Conservation (phyloP, 2,888 invertebrate species). For the Zele albiditarsus region DNA sequence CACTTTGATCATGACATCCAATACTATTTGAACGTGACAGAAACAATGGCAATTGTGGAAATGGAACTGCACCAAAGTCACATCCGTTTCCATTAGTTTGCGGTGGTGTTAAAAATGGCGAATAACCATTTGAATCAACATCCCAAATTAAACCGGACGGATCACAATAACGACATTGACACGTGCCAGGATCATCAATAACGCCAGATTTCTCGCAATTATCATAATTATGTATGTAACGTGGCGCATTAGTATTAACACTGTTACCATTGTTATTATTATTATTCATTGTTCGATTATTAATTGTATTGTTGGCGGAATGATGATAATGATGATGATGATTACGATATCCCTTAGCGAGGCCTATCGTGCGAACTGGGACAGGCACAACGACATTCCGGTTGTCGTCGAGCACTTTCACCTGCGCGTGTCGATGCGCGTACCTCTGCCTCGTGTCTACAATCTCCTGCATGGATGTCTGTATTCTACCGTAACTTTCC, state of each 20-base stretch:
- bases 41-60: slow-evolving; percentile 53
- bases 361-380: slow-evolving; percentile 50
- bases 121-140: slow-evolving; percentile 77
- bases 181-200: slow-evolving; percentile 66
- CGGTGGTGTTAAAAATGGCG: slow-evolving; percentile 75
- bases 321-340: slow-evolving; percentile 50
- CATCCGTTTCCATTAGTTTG: slow-evolving; percentile 48
- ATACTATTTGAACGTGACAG: slow-evolving; percentile 49
- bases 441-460: slow-evolving; percentile 73
- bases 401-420: slow-evolving; percentile 75
- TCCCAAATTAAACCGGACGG: slow-evolving; percentile 85
- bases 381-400: slow-evolving; percentile 65
- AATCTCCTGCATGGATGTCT: slow-evolving; percentile 72
- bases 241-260: slow-evolving; percentile 41
- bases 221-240: slow-evolving; percentile 44
- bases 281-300: slow-evolving; percentile 47
- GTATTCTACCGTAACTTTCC: slow-evolving; percentile 60
- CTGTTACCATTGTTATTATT: slow-evolving; percentile 40
- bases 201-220: slow-evolving; percentile 57
- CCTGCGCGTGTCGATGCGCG: slow-evolving; percentile 71
- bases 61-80: slow-evolving; percentile 49
- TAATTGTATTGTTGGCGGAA: slow-evolving; percentile 48
- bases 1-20: slow-evolving; percentile 54
- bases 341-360: slow-evolving; percentile 50
- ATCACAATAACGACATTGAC: slow-evolving; percentile 86